Percentiles rank a stretch among this genome's conserved stretches.
These are phyloP conservation scores for Poecile montanus DNA, from an alignment of 2,797 vertebrate genomes.

Conservation along the genomic window DNA sequence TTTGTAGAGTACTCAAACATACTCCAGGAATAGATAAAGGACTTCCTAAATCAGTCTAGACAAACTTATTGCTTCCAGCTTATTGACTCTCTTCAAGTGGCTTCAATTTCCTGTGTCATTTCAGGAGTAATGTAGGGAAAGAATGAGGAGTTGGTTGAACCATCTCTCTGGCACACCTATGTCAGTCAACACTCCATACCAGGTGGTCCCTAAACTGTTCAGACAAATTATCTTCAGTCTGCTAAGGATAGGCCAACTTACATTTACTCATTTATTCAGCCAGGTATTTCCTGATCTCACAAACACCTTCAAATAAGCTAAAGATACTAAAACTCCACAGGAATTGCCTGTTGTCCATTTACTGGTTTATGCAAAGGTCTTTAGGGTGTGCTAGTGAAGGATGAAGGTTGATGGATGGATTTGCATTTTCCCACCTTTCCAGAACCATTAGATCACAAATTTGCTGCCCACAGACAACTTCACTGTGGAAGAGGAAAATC, in stretches of 20 bases:
- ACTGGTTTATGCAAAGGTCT: neutral
- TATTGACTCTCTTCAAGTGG: neutral
- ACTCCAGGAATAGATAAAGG: neutral
- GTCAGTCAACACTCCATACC: neutral
- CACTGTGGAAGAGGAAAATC: neutral
- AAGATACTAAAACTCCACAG: neutral
- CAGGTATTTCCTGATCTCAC: neutral
- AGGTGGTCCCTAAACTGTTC: neutral
- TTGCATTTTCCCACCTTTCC: neutral
- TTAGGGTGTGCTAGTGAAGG: neutral
- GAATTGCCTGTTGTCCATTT: neutral
- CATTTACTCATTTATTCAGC: neutral
- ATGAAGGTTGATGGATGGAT: neutral
- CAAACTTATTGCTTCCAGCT: neutral
- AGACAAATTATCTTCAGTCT: neutral
- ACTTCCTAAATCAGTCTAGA: neutral
- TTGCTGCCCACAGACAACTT: neutral
- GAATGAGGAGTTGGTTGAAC: neutral
- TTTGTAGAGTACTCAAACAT: neutral
- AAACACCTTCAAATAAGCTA: neutral
- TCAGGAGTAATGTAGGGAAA: neutral
- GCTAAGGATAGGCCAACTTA: neutral
- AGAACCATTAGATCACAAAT: neutral
- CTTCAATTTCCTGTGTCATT: neutral
- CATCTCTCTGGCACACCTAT: neutral